A percentile compares a stretch with the other conserved stretches of the same genome.
These are phyloP conservation scores for Cebidichthys violaceus DNA, from an alignment of 2,113 vertebrate genomes.

Conservation along the genomic window DNA sequence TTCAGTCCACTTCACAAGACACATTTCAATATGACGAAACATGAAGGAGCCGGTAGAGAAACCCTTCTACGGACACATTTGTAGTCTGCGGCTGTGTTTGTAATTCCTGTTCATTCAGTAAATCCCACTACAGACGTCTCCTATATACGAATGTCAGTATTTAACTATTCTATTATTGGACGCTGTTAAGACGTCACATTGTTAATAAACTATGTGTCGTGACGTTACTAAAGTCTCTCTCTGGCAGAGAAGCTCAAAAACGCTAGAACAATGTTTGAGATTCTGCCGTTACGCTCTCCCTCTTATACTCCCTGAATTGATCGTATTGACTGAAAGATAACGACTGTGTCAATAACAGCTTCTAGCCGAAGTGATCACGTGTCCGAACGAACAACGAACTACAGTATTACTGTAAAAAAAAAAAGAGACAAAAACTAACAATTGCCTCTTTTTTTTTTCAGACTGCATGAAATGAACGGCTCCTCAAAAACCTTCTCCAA, in stretches of 20 bases:
- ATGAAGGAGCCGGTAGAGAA: background rate
- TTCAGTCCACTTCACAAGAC: slow-evolving; percentile 11
- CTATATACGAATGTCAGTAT: background rate
- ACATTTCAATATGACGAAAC: background rate
- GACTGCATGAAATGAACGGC: background rate
- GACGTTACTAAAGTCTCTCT: background rate
- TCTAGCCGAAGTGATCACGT: slow-evolving; percentile 25
- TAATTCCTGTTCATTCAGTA: background rate
- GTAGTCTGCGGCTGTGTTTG: background rate
- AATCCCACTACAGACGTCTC: background rate
- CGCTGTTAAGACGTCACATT: background rate
- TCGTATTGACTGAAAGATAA: slow-evolving; percentile 30
- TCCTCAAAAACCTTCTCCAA: background rate
- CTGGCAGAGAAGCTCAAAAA: background rate
- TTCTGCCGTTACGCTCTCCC: background rate
- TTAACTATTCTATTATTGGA: background rate
- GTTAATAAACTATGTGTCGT: background rate
- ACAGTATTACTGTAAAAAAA: background rate
- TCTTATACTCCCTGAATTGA: slow-evolving; percentile 1
- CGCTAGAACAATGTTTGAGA: background rate
- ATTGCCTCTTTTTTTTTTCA: background rate
- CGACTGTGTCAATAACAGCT: slow-evolving; percentile 31
- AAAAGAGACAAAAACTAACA: background rate
- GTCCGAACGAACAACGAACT: background rate
- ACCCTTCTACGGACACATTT: background rate